phyloP scores from a whole-genome alignment of 2,797 vertebrate species.

The Rhinatrema bivittatum region DNA sequence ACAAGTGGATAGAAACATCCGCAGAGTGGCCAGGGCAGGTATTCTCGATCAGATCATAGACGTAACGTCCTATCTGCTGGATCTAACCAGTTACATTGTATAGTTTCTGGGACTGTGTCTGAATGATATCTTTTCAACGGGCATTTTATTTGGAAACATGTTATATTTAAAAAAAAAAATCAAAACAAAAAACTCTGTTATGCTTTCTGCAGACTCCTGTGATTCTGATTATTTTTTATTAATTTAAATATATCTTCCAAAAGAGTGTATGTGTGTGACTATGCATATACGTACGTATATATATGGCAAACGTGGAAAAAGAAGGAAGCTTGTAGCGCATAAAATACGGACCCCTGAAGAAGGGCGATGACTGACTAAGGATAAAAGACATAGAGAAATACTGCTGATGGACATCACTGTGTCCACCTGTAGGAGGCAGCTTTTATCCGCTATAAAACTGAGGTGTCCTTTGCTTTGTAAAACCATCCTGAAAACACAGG shows the following conservation, averaged over 20 bases:
- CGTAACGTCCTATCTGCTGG: slow-evolving; percentile 95
- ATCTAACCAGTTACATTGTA: slow-evolving; percentile 96
- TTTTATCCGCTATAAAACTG: no score
- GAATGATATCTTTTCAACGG: slow-evolving; percentile 52
- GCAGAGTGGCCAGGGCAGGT: slow-evolving; percentile 81
- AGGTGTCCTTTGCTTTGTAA: no score
- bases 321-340: no score
- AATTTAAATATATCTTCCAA: slow-evolving; percentile 57
- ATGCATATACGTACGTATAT: slow-evolving; percentile 22
- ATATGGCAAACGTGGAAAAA: no score
- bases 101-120: slow-evolving; percentile 69
- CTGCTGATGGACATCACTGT: no score
- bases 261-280: slow-evolving; percentile 35
- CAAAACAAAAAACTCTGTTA: slow-evolving; percentile 57
- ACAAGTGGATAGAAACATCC: slow-evolving; percentile 81
- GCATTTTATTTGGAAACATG: slow-evolving; percentile 65
- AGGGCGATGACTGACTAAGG: no score
- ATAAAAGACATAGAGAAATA: no score
- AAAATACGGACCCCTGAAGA: no score
- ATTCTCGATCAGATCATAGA: slow-evolving; percentile 96
- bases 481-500: no score
- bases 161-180: slow-evolving; percentile 44
- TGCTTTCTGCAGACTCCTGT: slow-evolving; percentile 53
- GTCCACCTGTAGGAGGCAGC: no score
- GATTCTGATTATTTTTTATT: slow-evolving; percentile 54